A percentile compares a stretch with the other conserved stretches of the same genome.
Conservation (phyloP, 2,888 invertebrate species). For the Seira ritae region DNA sequence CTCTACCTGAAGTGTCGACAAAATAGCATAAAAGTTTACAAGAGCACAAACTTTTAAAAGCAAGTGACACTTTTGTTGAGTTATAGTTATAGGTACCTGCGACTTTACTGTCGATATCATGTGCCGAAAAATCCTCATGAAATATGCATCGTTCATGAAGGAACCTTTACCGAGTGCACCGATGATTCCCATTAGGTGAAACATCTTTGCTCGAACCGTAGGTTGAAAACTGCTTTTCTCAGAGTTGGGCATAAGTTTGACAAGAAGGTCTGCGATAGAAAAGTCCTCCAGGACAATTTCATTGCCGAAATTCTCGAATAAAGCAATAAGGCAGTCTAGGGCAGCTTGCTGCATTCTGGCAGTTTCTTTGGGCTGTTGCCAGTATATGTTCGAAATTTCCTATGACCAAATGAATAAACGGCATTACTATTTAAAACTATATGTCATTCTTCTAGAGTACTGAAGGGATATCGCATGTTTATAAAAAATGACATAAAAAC, state of each 20-base stretch:
- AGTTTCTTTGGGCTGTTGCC: conserved; percentile 63
- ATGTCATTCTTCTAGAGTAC: too few relatives aligned
- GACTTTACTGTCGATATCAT: conserved; percentile 51
- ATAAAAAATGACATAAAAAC: background rate
- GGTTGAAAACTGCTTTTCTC: conserved; percentile 67
- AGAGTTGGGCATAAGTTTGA: conserved; percentile 48
- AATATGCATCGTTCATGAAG: conserved; percentile 45
- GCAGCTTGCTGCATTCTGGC: conserved; percentile 68
- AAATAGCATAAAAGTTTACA: background rate
- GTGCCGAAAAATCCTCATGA: conserved; percentile 59
- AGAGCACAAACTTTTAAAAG: background rate
- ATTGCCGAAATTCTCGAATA: conserved; percentile 61
- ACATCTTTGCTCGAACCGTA: conserved; percentile 70
- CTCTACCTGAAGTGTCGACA: conserved; percentile 69
- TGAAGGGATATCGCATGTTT: too few relatives aligned
- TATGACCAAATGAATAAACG: too few relatives aligned
- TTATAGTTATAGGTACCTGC: conserved; percentile 62
- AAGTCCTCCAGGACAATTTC: conserved; percentile 46
- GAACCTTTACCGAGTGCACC: conserved; percentile 43
- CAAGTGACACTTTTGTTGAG: background rate
- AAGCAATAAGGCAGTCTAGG: conserved; percentile 61
- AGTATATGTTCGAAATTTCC: conserved; percentile 53
- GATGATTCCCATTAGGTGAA: conserved; percentile 67
- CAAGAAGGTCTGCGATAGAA: conserved; percentile 54
- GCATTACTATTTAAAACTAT: too few relatives aligned